phyloP scores from a whole-genome alignment of 2,113 vertebrate genomes.

The Pachycephala philippinensis region DNA sequence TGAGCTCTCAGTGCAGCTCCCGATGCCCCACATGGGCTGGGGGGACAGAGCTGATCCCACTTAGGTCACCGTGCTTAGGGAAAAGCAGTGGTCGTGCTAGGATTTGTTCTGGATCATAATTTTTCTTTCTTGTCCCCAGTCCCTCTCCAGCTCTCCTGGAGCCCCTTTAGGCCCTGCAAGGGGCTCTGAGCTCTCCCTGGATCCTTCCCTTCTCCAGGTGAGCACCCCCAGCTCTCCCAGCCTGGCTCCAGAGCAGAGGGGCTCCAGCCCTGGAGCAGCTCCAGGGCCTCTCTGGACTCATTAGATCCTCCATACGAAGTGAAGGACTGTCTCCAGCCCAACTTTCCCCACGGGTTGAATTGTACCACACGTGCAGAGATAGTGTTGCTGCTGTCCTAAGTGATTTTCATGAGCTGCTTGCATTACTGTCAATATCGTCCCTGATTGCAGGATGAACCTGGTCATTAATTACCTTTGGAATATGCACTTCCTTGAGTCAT shows the following conservation, averaged over 20 bases:
- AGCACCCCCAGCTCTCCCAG: background rate
- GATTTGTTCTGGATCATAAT: background rate
- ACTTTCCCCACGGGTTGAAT: background rate
- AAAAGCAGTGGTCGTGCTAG: accelerated
- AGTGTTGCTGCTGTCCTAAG: constrained; percentile 52
- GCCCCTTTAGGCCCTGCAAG: accelerated
- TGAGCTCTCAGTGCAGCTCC: background rate
- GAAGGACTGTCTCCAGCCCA: background rate
- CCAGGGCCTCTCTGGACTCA: accelerated
- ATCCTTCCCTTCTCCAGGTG: background rate
- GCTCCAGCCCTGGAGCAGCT: background rate
- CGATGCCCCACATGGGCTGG: accelerated
- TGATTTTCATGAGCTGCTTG: constrained; percentile 73
- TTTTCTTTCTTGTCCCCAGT: background rate
- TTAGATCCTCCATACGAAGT: accelerated
- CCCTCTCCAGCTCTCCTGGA: background rate
- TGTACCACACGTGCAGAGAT: background rate
- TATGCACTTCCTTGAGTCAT: constrained; percentile 78
- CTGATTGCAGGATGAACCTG: constrained; percentile 77
- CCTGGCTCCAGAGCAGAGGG: background rate
- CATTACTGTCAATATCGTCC: constrained; percentile 40
- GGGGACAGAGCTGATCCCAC: background rate
- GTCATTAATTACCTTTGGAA: constrained; percentile 81
- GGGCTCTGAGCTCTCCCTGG: background rate
- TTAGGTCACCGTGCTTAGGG: accelerated